Evolutionary conservation across 2,113 vertebrate species (phyloP), one percentile per base, ranked within the genome.

Genomic region (Phalacrocorax carbo): DNA sequence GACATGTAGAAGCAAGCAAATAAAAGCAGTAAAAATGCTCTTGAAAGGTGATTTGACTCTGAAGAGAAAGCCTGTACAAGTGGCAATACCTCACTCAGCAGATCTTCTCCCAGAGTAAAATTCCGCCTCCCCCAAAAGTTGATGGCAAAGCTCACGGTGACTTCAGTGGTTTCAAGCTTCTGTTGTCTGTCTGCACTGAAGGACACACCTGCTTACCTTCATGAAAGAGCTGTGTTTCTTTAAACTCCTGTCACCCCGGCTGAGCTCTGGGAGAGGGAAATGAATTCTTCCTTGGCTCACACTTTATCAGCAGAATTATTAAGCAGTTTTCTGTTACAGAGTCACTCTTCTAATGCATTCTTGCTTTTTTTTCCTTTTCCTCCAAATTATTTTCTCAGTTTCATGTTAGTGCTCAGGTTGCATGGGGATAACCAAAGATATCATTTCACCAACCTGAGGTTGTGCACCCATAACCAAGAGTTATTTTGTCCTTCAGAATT

Each of bases 291-390:
- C 70, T 78, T 52, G 27, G 46, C 79, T 96, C 71, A 30, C 46
- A 90, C 71, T 96, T 91, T 86, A 91, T 88, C 96, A 94, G 84
- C 84, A 91, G 95, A 96, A 95, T 96, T 95, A 87, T 96, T 95
- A 97, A 95, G 91, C 90, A 96, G 75, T 85, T 86, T 92, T 95
- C 57, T 91, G 81, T 80, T 97, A 91, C 93, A 91, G 55, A 94
- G 78, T 82, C 94, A 90, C 81, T 94, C 54, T 72, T 65, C 26
- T 40, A 92, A 79, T 87, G 30, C 29, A 26, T 42, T 70, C 32
- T 13, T 40, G 10, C 21, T 2, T 44, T 40, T 40, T 52, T 80
- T 57, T 27, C 38, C n/a, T 7, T 36, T 46, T 30, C 54, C 27
- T 15, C 54, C 34, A 62, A 57, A 25, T 82, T 85, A 6, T 87